Conservation (phyloP, 2,113 vertebrate species). For the Girardinichthys multiradiatus region DNA sequence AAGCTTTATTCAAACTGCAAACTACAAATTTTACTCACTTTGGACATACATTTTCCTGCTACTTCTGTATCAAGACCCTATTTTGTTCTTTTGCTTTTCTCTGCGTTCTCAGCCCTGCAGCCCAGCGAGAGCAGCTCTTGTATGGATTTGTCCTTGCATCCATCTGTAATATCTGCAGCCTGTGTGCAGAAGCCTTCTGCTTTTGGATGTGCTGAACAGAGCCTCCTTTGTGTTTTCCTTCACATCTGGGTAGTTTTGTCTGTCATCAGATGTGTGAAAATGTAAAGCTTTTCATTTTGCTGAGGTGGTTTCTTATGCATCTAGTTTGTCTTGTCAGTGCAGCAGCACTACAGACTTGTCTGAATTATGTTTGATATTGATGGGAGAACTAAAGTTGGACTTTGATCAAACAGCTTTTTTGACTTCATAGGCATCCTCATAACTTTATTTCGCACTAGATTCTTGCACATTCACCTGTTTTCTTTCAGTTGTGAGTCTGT, state of each 20-base stretch:
- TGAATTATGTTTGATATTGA: not conserved
- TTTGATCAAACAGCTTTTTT: conserved; percentile 20
- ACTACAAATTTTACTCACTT: conserved; percentile 20
- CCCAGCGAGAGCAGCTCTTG: conserved; percentile 14
- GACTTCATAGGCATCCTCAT: not conserved
- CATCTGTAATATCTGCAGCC: conserved; percentile 20
- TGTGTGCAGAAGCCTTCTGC: conserved; percentile 23
- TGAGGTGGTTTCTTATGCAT: conserved; percentile 17
- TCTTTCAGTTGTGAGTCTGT: not conserved
- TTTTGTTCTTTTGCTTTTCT: conserved; percentile 11
- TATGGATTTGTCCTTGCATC: conserved; percentile 3
- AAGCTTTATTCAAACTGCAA: conserved; percentile 25
- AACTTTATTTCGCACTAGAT: not conserved
- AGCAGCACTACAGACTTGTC: conserved; percentile 14
- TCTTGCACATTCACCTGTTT: not conserved
- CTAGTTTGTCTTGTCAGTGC: conserved; percentile 9
- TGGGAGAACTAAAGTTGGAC: not conserved
- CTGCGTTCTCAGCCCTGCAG: conserved; percentile 16
- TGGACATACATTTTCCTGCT: conserved; percentile 33
- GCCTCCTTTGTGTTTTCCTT: conserved; percentile 25
- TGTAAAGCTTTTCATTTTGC: conserved; percentile 10
- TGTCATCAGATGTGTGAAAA: conserved; percentile 39
- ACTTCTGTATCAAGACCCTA: conserved; percentile 17
- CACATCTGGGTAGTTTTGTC: conserved; percentile 17
- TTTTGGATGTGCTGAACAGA: conserved; percentile 37